phyloP scores from a whole-genome alignment of 37 sponge, comb jelly and placozoan genomes.

The Aplysina aerophoba region DNA sequence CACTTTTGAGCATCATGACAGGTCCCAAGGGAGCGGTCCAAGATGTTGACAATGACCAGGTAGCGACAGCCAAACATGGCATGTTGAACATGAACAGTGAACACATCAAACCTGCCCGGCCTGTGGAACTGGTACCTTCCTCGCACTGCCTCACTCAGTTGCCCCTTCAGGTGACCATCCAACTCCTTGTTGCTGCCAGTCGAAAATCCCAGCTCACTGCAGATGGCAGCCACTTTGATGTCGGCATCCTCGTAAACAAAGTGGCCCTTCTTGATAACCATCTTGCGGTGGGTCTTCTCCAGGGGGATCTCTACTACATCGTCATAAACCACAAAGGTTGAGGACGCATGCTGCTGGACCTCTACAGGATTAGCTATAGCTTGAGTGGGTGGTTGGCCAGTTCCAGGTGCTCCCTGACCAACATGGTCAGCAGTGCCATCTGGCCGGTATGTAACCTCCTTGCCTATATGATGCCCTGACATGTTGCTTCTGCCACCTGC shows the following conservation, averaged over 20 bases:
- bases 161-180: neutral
- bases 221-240: constrained; percentile 18
- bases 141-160: neutral
- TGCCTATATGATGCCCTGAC: too few species aligned
- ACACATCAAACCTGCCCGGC: constrained; percentile 25
- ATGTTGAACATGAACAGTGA: constrained; percentile 19
- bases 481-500: too few species aligned
- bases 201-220: constrained; percentile 2
- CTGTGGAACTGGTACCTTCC: constrained; percentile 11
- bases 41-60: constrained; percentile 27
- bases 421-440: too few species aligned
- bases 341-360: too few species aligned
- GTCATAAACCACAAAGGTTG: neutral
- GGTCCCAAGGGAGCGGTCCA: constrained; percentile 22
- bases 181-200: neutral
- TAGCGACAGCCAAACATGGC: constrained; percentile 7
- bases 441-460: too few species aligned
- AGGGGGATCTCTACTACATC: constrained; percentile 9
- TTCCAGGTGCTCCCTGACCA: too few species aligned
- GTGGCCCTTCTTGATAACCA: constrained; percentile 11
- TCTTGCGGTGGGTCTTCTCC: neutral
- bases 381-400: too few species aligned
- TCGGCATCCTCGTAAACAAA: constrained; percentile 21
- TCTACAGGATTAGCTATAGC: too few species aligned
- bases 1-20: neutral